A percentile compares a stretch with the other conserved stretches of the same genome.
These are phyloP conservation scores for Phrynocephalus guinanensis DNA, from an alignment of 2,797 vertebrate species.

Conservation along the genomic window DNA sequence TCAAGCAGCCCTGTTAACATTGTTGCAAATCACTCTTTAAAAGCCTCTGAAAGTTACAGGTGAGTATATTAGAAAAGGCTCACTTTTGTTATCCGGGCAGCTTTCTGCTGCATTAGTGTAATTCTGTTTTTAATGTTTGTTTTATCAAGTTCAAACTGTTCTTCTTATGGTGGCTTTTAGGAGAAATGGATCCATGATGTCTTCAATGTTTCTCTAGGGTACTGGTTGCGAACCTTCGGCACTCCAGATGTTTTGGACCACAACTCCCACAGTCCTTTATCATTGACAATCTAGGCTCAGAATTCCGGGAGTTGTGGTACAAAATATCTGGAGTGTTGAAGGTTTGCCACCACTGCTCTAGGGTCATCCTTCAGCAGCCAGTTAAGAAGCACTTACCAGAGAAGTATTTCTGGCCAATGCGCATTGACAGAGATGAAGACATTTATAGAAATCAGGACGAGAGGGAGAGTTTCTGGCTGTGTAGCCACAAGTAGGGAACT, in stretches of 20 bases:
- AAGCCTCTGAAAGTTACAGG: constrained; percentile 45
- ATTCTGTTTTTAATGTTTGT: constrained; percentile 43
- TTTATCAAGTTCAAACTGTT: constrained; percentile 31
- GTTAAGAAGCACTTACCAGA: constrained; percentile 51
- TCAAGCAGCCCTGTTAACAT: constrained; percentile 6
- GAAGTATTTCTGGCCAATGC: constrained; percentile 36
- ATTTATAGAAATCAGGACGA: no score
- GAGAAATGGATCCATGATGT: constrained; percentile 45
- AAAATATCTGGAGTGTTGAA: no score
- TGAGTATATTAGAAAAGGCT: background rate
- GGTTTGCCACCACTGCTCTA: no score
- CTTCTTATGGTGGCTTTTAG: constrained; percentile 33
- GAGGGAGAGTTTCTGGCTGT: no score
- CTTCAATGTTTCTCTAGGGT: constrained; percentile 24
- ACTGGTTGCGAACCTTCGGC: no score
- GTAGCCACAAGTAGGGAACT: no score
- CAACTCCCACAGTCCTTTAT: background rate
- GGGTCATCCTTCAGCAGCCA: background rate
- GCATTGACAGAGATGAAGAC: background rate
- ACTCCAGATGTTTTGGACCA: no score
- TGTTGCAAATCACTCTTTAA: constrained; percentile 51
- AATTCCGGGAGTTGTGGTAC: background rate
- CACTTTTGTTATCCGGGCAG: constrained; percentile 32
- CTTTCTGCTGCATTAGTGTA: background rate
- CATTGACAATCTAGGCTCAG: background rate